These are phyloP conservation scores for Pentalonia nigronervosa DNA, from an alignment of 1,140 invertebrate genomes.

Conservation along the genomic window DNA sequence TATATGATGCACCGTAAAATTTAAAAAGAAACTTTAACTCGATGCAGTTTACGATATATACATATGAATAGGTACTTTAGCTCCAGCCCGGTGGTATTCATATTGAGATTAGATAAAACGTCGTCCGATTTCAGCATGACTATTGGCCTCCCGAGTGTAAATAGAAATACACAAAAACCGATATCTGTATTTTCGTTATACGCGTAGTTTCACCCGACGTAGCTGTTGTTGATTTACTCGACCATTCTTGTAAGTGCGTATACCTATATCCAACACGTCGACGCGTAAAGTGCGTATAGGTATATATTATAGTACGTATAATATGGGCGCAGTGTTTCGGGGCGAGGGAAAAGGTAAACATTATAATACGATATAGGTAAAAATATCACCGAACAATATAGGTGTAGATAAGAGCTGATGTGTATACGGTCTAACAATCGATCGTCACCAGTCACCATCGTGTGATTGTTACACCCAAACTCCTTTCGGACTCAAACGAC, in stretches of 20 bases:
- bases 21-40: neutral
- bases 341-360: neutral
- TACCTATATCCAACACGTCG: neutral
- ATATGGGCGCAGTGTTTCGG: neutral
- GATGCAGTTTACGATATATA: neutral
- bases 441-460: neutral
- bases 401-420: neutral
- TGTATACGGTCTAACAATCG: neutral
- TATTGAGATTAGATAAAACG: constrained; percentile 32
- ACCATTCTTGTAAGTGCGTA: neutral
- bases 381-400: neutral
- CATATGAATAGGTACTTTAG: neutral
- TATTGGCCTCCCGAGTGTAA: neutral
- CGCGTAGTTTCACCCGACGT: neutral
- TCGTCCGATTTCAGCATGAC: neutral
- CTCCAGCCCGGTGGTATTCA: neutral
- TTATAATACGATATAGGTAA: neutral
- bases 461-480: neutral
- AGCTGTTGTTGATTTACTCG: neutral
- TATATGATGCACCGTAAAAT: neutral
- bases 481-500: neutral
- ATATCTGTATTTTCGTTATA: neutral
- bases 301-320: neutral
- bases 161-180: neutral
- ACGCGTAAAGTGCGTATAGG: neutral